A percentile compares a stretch with the other conserved stretches of the same genome.
These are phyloP conservation scores for Odontocolon sp. DNA, from an alignment of 2,888 invertebrate species.

Conservation along the genomic window DNA sequence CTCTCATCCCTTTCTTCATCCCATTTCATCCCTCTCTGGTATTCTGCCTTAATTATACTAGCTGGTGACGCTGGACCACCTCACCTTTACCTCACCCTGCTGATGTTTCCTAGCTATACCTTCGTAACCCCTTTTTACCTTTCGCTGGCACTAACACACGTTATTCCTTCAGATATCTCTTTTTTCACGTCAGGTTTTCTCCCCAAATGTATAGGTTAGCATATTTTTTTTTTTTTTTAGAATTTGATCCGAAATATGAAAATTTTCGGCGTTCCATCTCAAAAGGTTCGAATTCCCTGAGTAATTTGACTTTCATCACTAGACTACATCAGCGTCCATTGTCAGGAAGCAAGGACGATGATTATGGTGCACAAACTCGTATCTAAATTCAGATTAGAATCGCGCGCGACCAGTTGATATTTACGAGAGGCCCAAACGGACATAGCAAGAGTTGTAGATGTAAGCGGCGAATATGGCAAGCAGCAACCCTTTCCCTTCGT, in stretches of 20 bases:
- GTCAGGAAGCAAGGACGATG: no score
- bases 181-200: no score
- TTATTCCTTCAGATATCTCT: no score
- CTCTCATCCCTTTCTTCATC: conserved; percentile 51
- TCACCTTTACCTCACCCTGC: conserved; percentile 39
- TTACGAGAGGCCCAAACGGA: conserved; percentile 69
- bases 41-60: conserved; percentile 75
- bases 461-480: neutral
- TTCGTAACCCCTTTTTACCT: conserved; percentile 24
- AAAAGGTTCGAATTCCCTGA: no score
- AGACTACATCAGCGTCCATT: no score
- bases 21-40: conserved; percentile 55
- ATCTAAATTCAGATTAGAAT: conserved; percentile 77
- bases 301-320: no score
- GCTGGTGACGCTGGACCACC: conserved; percentile 58
- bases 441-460: neutral
- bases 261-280: no score
- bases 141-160: no score
- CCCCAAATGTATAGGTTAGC: no score
- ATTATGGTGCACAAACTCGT: conserved; percentile 59
- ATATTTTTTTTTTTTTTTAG: no score
- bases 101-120: conserved; percentile 8
- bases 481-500: conserved; percentile 47
- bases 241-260: no score
- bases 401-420: conserved; percentile 70